Conservation (phyloP, 2,797 vertebrate genomes). For the Mus spretus region DNA sequence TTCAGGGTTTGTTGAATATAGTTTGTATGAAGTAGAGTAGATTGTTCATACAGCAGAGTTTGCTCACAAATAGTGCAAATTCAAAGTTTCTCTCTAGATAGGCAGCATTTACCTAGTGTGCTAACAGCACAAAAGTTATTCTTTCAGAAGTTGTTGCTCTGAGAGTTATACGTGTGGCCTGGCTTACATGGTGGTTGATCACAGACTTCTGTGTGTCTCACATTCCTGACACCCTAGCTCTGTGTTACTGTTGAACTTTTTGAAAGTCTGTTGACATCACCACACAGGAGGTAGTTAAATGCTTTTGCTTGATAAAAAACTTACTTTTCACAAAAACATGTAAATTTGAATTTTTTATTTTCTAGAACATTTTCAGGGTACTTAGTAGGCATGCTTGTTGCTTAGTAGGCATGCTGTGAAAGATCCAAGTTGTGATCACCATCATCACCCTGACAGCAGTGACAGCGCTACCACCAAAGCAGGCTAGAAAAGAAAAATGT, state of each 20-base stretch:
- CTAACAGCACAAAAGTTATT: background rate
- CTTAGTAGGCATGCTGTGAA: background rate
- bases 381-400: background rate
- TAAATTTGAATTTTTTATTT: conserved; percentile 17
- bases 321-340: conserved; percentile 52
- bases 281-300: conserved; percentile 47
- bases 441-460: background rate
- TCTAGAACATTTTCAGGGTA: background rate
- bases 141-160: conserved; percentile 24
- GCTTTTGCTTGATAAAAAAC: conserved; percentile 59
- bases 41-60: background rate
- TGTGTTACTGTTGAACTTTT: conserved; percentile 35
- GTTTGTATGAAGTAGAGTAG: background rate
- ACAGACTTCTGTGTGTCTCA: background rate
- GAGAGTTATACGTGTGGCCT: background rate
- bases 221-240: background rate
- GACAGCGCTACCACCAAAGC: background rate
- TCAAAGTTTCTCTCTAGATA: conserved; percentile 36
- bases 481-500: background rate
- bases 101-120: conserved; percentile 6
- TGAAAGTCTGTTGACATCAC: background rate
- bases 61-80: conserved; percentile 4
- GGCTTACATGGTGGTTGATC: background rate
- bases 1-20: conserved; percentile 29
- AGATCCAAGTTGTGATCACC: background rate